Evolutionary conservation across 2,797 vertebrate species (phyloP), one percentile per base, ranked within the genome.

Genomic region (Hoplostethus mediterraneus): DNA sequence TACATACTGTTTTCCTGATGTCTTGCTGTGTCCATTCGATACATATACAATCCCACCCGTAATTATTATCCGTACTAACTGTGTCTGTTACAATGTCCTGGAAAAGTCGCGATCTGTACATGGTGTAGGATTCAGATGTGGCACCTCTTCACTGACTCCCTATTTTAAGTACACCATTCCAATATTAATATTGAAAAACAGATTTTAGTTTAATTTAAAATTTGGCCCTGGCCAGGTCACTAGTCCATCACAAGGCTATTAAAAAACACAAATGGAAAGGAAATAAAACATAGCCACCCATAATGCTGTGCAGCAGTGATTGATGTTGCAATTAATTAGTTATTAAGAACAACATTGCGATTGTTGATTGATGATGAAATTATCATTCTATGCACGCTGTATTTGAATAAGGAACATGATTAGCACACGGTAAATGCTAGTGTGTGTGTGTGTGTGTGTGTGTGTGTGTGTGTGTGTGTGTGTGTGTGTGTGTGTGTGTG

Each of bases 1-100:
- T 49, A 48, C 51, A 44, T 28, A 11, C 3, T 3, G 36, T 40
- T 83, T 77, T 73, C 57, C 45, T 63, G 21, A 70, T 60, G 59
- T 77, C 45, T 47, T 12, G 42, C 33, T 51, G 16, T 44, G 38
- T 48, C 31, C 60, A 54, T 65, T 69, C 1, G 13, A 62, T 40
- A 47, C 52, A 47, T 60, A 21, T 33, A 44, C 48, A 25, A 47
- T 57, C 52, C 12, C 4, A 53, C 14, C 69, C 31, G 40, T 61
- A 54, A 58, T 57, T 67, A 78, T 70, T 54, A 63, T 49, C 21
- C 45, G 21, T 40, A 55, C 62, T 6, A 51, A 45, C 10, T 70
- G 30, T 9, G 42, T 16, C 17, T 42, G 28, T 48, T 51, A 58
- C 14, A 31, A 36, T 28, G 14, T 8, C 17, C 47, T 9, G n/a